These are phyloP conservation scores for Anneissia japonica DNA, from an alignment of 35 echinoderm and acorn worm species.

Conservation along the genomic window DNA sequence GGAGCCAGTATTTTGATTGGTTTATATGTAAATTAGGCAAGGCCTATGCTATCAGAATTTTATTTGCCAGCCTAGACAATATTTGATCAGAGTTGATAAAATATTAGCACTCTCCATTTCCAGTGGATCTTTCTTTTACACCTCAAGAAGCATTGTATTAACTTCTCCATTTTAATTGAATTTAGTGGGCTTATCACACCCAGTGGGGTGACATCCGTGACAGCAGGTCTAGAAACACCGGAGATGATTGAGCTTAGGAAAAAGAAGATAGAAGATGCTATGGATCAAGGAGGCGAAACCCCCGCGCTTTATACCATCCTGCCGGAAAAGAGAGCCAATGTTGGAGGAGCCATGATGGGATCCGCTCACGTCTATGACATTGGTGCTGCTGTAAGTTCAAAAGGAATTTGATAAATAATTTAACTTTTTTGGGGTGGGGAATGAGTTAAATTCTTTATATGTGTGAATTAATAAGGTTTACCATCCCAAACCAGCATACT, in stretches of 20 bases:
- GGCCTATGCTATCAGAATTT: no score
- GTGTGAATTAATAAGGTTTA: no score
- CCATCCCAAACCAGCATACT: no score
- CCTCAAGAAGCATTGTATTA: background rate
- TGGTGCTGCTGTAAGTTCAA: constrained; percentile 50
- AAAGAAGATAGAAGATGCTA: constrained; percentile 93
- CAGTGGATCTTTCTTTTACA: background rate
- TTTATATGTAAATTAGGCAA: no score
- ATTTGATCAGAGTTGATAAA: background rate
- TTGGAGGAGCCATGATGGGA: constrained; percentile 91
- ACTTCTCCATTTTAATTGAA: background rate
- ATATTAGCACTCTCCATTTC: background rate
- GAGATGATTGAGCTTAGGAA: constrained; percentile 97
- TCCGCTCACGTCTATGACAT: constrained; percentile 89
- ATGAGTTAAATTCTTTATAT: no score
- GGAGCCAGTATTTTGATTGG: no score
- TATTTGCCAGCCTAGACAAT: no score
- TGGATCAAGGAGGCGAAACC: constrained; percentile 92
- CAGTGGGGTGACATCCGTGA: constrained; percentile 77
- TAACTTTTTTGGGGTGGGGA: no score
- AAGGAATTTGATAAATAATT: no score
- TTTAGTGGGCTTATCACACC: constrained; percentile 84
- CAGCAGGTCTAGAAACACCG: constrained; percentile 95
- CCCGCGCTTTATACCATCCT: constrained; percentile 83
- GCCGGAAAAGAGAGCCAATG: constrained; percentile 75